Base-by-base conservation (phyloP, 2,113 vertebrate genomes). In the Tringa solitaria region DNA sequence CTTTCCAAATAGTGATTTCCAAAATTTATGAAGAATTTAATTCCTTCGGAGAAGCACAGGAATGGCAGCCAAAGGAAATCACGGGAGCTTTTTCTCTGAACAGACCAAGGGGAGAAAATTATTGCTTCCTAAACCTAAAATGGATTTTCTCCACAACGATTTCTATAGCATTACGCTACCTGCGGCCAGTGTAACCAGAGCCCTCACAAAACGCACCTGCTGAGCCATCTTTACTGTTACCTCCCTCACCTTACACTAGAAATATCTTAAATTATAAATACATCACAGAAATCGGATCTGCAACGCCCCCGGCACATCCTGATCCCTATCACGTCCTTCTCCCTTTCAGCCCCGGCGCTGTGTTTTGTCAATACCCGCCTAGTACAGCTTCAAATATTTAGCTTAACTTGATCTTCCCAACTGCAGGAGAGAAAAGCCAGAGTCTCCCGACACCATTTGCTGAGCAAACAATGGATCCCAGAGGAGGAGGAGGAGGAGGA, bases 381-480 rank as follows among this genome's bases (percentile, higher is more conserved):
- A 26, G 54, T 28, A n/a, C 24, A 33, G 77, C 94, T 97, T 97
- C 95, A 97, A 96, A 97, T 90, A 97, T 92, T 97, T 95, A 96
- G 83, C 84, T 98, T 96, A 97, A 97, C 87, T 86, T 95, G 95
- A 97, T 96, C 94, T 96, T 89, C 89, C 37, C 27, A 88, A 95
- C 15, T 14, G 61, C 74, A 32, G 80, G 69, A 86, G 95, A 91
- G 91, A 79, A 89, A 96, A 97, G 91, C 64, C 63, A 93, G 79
- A 87, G 78, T 88, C 87, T 87, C 85, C 84, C 76, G 85, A 90
- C 78, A 85, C 79, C 86, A 92, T 88, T 93, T 93, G 75, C 75
- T 74, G 87, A 94, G 53, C 89, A 97, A 96, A 95, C 82, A 95
- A 87, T 82, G 50, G 94, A 89, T 96, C 95, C 86, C 88, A 43